Base-by-base conservation (phyloP, 2,113 vertebrate species). In the Brachyistius frenatus region DNA sequence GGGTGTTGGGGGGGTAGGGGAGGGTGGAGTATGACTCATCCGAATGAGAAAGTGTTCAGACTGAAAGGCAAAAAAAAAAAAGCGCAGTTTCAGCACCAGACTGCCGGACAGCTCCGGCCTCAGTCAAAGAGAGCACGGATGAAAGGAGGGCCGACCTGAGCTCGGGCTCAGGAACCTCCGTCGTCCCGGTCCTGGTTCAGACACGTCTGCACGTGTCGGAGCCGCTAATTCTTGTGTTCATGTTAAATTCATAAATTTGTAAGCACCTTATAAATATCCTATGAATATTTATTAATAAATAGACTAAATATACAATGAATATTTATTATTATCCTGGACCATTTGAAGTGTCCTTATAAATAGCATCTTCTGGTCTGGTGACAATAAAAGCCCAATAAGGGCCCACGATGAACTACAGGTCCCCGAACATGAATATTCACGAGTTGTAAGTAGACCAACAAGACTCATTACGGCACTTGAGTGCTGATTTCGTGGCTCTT, bases 21-120 rank as follows among this genome's bases (percentile, higher is more conserved):
- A 73, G 68, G 73, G 54, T 49, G 46, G 66, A 36, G 76, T 33
- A 81, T 87, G 92, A 93, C 80, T 90, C 91, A 90, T 87, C 79
- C 23, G 0, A 11, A 73, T 82, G 61, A 73, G 46, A 77, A 76
- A 57, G 35, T 46, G 61, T 37, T 60, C 58, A 1, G 64, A 83
- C 55, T 69, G 23, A 23, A 23, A 23, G 23, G 23, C 23, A 72
- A 73, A 65, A 65, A 57, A 67, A 62, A 53, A 84, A 84, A 76
- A 85, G 71, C 5, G 31, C 79, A 0, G 52, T 84, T 90, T 89
- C 85, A 90, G 86, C 80, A 82, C 63, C 85, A 77, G 80, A 61
- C 16, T 23, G 85, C 62, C 9, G 80, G 88, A 85, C 83, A 74
- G 81, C 1, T 88, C 78, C 83, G 47, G 69, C 69, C 50, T 4